Evolutionary conservation across 1,140 invertebrate species (phyloP).

Genomic region (Dendroctonus ponderosae): DNA sequence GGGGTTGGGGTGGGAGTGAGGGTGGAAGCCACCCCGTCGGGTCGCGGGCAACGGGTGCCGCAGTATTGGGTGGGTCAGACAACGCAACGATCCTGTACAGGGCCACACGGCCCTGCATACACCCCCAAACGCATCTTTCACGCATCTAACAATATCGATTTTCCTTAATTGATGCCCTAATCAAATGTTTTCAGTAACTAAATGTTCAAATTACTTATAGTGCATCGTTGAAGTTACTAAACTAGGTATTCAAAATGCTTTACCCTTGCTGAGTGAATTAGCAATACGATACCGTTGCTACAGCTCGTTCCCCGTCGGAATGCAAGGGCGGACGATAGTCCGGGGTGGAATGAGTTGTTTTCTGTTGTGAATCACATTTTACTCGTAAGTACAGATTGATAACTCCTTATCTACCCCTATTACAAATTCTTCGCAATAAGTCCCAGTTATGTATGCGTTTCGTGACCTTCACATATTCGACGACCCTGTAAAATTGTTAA

Average conservation of each 20-base stretch:
- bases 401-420: too few relatives aligned
- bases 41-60: constrained; percentile 50
- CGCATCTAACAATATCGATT: constrained; percentile 29
- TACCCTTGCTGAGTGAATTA: constrained; percentile 21
- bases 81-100: constrained; percentile 40
- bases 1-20: constrained; percentile 40
- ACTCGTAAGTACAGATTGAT: too few relatives aligned
- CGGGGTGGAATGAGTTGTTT: constrained; percentile 10
- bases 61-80: constrained; percentile 53
- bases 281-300: constrained; percentile 5
- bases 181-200: background rate
- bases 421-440: too few relatives aligned
- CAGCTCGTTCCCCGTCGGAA: constrained; percentile 1
- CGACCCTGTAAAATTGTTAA: too few relatives aligned
- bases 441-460: too few relatives aligned
- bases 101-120: constrained; percentile 36
- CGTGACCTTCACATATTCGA: too few relatives aligned
- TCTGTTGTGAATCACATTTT: background rate
- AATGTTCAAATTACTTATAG: background rate
- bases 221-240: constrained; percentile 1
- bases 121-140: constrained; percentile 36
- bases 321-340: constrained; percentile 24
- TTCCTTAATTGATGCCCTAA: constrained; percentile 1
- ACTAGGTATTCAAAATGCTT: constrained; percentile 14
- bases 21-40: constrained; percentile 43